Evolutionary conservation across 2,888 invertebrate species (phyloP), one percentile per base, ranked within the genome.

Genomic region (Mesoligia furuncula): DNA sequence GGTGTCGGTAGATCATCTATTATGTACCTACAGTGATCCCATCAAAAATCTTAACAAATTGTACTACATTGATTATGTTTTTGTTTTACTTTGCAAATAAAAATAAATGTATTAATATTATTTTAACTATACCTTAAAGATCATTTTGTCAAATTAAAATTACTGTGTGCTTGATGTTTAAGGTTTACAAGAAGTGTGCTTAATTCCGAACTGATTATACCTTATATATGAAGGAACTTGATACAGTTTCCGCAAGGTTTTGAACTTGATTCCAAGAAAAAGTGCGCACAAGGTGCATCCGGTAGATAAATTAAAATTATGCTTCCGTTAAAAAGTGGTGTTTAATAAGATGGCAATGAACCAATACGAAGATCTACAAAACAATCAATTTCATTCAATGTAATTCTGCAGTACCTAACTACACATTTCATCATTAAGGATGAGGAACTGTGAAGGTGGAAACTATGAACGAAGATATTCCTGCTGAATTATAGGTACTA

Each of bases 181-280:
- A 66, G 67, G 15, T 15, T 39, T 27, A 61, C 31, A 45, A 65
- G 42, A 73, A 73, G 45, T 87, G 75, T 78, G 48, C 65, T 75
- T 36, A 45, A 62, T 62, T 80, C 57, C 51, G 64, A 72, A 69
- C 45, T 59, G 71, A 77, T 62, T 73, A 72, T 59, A 68, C 78
- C 74, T 87, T 86, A 42, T 87, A 86, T 87, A 83, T 67, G 54
- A 79, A 75, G 67, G 73, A 77, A 64, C 66, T 76, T 77, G 78
- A 59, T 82, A 89, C 84, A 86, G 81, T 90, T 91, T 86, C 87
- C 86, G 88, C 85, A 91, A 91, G 84, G 74, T 77, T 85, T 87
- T 86, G 72, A 87, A 87, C 88, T 90, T 88, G 87, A 82, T 69
- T 85, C 36, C 76, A 78, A 75, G 74, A 73, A 71, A 73, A 85